A percentile compares a stretch with the other conserved stretches of the same genome.
These are phyloP conservation scores for Aphelinus atriplicis DNA, from an alignment of 1,140 invertebrate genomes.

Conservation along the genomic window DNA sequence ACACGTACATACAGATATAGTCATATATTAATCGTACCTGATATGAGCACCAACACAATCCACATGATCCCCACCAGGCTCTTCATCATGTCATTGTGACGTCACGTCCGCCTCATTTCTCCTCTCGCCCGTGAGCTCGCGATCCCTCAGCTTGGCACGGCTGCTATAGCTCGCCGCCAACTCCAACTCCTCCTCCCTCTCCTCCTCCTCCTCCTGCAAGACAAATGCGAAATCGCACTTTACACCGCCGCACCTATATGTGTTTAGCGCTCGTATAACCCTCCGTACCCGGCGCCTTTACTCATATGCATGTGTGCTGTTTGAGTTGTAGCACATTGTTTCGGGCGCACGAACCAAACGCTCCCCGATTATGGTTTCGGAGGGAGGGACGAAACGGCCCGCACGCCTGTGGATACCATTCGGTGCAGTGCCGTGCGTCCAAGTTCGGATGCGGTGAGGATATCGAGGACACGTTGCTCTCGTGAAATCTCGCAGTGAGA, in stretches of 20 bases:
- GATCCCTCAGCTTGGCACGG: constrained; percentile 48
- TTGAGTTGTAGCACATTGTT: too few relatives aligned
- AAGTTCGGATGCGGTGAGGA: too few relatives aligned
- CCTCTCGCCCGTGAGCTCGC: constrained; percentile 51
- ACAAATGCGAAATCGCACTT: constrained; percentile 12
- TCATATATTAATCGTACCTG: constrained; percentile 55
- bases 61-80: constrained; percentile 71
- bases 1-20: too few relatives aligned
- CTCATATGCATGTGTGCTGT: too few relatives aligned
- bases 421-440: too few relatives aligned
- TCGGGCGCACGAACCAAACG: too few relatives aligned
- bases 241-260: background rate
- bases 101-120: constrained; percentile 68
- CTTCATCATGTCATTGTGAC: constrained; percentile 69
- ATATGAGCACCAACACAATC: constrained; percentile 71
- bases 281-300: too few relatives aligned
- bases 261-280: too few relatives aligned
- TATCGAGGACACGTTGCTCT: too few relatives aligned
- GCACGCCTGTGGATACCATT: too few relatives aligned
- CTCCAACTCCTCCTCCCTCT: background rate
- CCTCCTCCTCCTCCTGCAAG: constrained; percentile 47
- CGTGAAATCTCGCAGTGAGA: too few relatives aligned
- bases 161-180: background rate
- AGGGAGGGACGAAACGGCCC: background rate
- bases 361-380: too few relatives aligned